These are phyloP conservation scores for Armadillidium nasatum DNA, from an alignment of 1,140 invertebrate species.

Conservation along the genomic window DNA sequence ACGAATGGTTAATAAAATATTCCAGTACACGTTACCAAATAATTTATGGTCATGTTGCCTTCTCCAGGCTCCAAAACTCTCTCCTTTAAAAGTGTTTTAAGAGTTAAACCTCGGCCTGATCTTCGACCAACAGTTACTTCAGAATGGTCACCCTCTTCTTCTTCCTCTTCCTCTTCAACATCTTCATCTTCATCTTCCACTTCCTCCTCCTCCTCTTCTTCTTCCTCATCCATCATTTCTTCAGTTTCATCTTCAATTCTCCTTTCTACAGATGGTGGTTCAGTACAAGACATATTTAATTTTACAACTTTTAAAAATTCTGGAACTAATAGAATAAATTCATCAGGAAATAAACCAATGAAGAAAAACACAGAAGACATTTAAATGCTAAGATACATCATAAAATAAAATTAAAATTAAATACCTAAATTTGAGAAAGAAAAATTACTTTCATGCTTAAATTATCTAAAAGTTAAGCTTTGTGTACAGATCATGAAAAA, in stretches of 20 bases:
- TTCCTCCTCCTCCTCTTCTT: neutral
- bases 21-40: constrained; percentile 59
- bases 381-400: too few relatives aligned
- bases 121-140: constrained; percentile 13
- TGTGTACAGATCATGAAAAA: too few relatives aligned
- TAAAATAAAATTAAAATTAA: too few relatives aligned
- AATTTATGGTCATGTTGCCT: constrained; percentile 78
- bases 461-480: too few relatives aligned
- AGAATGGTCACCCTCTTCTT: constrained; percentile 18
- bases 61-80: constrained; percentile 74
- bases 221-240: neutral
- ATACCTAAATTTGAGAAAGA: too few relatives aligned
- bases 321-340: too few relatives aligned
- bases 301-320: too few relatives aligned
- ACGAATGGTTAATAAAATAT: neutral
- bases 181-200: constrained; percentile 20
- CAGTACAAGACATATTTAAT: neutral
- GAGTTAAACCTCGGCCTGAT: constrained; percentile 55
- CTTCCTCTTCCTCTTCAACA: constrained; percentile 22
- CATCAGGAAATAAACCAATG: too few relatives aligned
- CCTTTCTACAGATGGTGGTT: neutral
- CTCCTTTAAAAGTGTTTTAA: constrained; percentile 75
- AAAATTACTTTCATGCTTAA: too few relatives aligned
- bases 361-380: too few relatives aligned
- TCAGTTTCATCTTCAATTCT: neutral